Percentiles rank a stretch among this genome's conserved stretches.
Conservation (phyloP, 2,113 vertebrate species). For the Colinus virginianus region DNA sequence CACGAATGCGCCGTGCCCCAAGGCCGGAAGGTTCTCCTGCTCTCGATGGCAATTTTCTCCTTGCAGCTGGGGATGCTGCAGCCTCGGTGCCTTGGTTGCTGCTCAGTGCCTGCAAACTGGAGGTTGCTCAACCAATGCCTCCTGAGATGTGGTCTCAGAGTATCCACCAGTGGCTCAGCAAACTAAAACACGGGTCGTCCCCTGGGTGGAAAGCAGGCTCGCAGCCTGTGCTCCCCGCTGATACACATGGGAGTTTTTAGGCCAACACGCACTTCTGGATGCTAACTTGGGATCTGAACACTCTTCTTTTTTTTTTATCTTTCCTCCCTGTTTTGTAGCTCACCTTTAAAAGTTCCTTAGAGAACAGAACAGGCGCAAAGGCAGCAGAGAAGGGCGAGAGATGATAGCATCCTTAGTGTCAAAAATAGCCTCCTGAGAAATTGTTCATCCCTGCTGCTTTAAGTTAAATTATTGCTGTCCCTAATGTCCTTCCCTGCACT, state of each 20-base stretch:
- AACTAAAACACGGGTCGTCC: background rate
- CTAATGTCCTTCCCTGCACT: background rate
- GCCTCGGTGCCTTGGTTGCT: background rate
- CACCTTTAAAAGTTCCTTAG: constrained; percentile 13
- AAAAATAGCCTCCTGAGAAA: constrained; percentile 28
- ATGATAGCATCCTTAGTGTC: background rate
- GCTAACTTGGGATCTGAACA: background rate
- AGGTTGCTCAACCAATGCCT: background rate
- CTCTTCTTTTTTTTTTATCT: fast-evolving
- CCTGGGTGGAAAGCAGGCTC: background rate
- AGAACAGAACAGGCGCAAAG: constrained; percentile 7
- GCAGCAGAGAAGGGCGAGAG: constrained; percentile 2
- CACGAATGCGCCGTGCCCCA: background rate
- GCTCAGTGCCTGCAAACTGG: fast-evolving
- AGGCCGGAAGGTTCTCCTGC: constrained; percentile 3
- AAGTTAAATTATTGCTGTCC: background rate
- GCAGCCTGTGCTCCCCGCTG: background rate
- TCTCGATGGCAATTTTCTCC: background rate
- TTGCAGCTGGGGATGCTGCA: background rate
- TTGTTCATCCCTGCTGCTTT: background rate
- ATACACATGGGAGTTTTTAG: background rate
- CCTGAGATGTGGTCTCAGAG: background rate
- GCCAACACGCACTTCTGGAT: background rate
- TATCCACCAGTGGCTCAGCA: background rate
- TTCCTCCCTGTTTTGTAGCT: background rate